Percentiles rank a stretch among this genome's conserved stretches.
phyloP scores from a whole-genome alignment of 2,113 vertebrate genomes.

The Heteronetta atricapilla region DNA sequence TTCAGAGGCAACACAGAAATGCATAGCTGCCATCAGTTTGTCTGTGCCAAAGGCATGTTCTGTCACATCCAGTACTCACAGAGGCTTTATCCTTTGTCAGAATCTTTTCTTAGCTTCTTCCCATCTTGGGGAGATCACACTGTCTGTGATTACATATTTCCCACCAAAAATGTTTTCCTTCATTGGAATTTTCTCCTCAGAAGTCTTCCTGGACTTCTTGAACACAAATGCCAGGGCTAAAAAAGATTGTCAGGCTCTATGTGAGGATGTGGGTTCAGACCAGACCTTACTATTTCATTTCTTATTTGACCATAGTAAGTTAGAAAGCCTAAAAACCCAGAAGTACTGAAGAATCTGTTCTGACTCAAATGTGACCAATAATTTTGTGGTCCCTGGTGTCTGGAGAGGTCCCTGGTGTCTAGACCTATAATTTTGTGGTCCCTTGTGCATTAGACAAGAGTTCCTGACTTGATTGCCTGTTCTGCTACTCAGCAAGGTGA shows the following conservation, averaged over 20 bases:
- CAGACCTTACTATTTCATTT: neutral
- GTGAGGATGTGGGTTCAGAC: neutral
- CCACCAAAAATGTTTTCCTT: neutral
- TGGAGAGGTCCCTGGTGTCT: neutral
- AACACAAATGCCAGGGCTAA: neutral
- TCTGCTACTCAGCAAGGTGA: neutral
- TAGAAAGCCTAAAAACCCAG: neutral
- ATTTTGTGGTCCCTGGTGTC: neutral
- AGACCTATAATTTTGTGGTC: neutral
- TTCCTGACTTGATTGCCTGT: neutral
- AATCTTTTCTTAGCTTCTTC: neutral
- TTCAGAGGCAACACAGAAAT: neutral
- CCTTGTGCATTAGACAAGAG: neutral
- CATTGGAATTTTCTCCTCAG: neutral
- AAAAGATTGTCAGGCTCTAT: neutral
- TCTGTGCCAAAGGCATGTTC: neutral
- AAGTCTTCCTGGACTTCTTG: neutral
- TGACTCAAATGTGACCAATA: neutral
- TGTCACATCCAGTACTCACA: neutral
- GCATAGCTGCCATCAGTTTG: neutral
- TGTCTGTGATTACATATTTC: neutral
- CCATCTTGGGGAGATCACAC: neutral
- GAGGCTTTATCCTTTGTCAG: neutral
- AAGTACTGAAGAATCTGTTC: neutral
- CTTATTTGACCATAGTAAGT: neutral